Conservation (phyloP, 2,797 vertebrate genomes). For the Sebastes matsubarae region DNA sequence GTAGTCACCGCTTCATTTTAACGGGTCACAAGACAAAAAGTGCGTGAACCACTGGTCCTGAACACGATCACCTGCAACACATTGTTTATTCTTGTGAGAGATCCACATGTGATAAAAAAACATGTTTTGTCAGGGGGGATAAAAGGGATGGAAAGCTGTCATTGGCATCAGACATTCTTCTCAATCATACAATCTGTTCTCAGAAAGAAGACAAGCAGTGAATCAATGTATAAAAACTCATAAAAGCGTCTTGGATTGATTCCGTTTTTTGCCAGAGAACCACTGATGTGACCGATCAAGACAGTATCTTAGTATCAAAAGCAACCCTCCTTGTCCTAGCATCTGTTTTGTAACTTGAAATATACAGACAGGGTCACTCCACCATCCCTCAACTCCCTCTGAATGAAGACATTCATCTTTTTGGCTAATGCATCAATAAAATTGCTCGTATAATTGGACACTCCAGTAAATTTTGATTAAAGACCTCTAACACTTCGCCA, state of each 20-base stretch:
- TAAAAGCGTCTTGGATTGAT: slow-evolving; percentile 1
- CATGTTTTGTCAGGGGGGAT: not conserved
- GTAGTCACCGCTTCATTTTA: not conserved
- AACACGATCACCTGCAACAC: not conserved
- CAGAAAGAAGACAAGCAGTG: not conserved
- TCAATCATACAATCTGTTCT: not conserved
- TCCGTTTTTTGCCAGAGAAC: not conserved
- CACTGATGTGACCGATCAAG: slow-evolving; percentile 5
- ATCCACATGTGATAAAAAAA: not conserved
- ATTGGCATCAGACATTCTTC: not conserved
- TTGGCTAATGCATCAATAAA: slow-evolving; percentile 64
- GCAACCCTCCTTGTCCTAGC: not conserved
- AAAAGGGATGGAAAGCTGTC: not conserved
- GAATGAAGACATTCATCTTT: slow-evolving; percentile 60
- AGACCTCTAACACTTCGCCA: slow-evolving; percentile 46
- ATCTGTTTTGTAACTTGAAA: slow-evolving; percentile 32
- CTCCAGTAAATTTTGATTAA: slow-evolving; percentile 73
- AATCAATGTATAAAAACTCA: not conserved
- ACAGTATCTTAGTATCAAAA: not conserved
- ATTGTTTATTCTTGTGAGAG: not conserved
- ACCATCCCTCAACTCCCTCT: slow-evolving; percentile 18
- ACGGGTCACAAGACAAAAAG: not conserved
- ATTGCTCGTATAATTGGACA: slow-evolving; percentile 68
- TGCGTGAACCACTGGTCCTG: not conserved
- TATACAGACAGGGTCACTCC: slow-evolving; percentile 35